Evolutionary conservation across 2,888 invertebrate species (phyloP), one percentile per base, ranked within the genome.

Genomic region (Chironomus riparius): DNA sequence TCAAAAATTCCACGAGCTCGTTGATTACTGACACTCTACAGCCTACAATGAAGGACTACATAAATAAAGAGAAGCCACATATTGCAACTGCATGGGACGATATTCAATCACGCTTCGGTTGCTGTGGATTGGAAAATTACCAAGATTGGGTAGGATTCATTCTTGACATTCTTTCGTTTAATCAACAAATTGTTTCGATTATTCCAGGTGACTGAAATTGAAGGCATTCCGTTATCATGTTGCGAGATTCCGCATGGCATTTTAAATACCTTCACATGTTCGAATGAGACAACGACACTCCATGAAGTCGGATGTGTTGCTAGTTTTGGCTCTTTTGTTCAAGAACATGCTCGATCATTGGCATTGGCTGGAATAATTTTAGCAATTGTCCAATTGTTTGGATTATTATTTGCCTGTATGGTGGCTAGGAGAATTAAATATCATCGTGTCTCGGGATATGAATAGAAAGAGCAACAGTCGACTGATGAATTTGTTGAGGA

Each of bases 321-420:
- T 0, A 85, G 84, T 0, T 87, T 93, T 78, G 86, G 87, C 0
- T 77, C 82, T 4, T 90, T 88, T 83, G 87, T 91, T 71, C 84
- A 86, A 68, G 82, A 85, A 0, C 93, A 93, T 79, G 91, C 92
- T 0, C 86, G 88, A 0, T 87, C 90, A 77, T 87, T 94, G 70
- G 94, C 92, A 0, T 88, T 90, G 0, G 88, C 90, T 77, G 93
- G 92, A 13, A 84, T 93, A 56, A 89, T 90, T 68, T 86, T 94
- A 77, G 92, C 92, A 21, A 84, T 92, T 68, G 70, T 74, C 68
- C 65, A 65, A 76, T 74, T 18, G 62, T 77, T 82, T 76, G 84
- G 84, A 28, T 81, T 84, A 12, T 78, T 84, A 12, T 83, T 84
- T 78, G 82, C 84, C 15, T 83, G 84, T 71, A 83, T 82, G 47